Evolutionary conservation across 2,797 vertebrate species (phyloP).

Genomic region (Sebastes trivittatus): DNA sequence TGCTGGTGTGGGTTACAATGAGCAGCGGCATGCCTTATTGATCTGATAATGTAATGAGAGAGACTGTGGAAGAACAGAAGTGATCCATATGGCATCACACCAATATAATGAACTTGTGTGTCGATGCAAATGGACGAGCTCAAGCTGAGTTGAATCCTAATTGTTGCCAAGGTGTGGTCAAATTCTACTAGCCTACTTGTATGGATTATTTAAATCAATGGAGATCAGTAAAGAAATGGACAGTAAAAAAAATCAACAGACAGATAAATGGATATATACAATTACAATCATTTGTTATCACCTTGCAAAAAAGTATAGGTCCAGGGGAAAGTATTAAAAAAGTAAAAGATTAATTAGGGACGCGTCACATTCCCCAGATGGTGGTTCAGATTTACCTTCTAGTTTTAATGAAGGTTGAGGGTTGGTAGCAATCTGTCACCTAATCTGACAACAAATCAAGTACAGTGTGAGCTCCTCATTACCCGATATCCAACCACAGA

Average conservation of each 20-base stretch:
- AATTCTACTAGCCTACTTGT: background rate
- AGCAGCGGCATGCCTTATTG: slow-evolving; percentile 41
- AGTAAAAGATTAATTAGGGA: background rate
- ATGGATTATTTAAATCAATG: slow-evolving; percentile 23
- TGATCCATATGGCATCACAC: slow-evolving; percentile 45
- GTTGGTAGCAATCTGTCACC: background rate
- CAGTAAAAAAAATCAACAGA: background rate
- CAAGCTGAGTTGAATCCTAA: slow-evolving; percentile 20
- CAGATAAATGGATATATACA: background rate
- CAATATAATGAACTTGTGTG: slow-evolving; percentile 50
- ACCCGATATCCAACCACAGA: slow-evolving; percentile 27
- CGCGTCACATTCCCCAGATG: background rate
- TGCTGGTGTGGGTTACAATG: slow-evolving; percentile 12
- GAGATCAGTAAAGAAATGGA: background rate
- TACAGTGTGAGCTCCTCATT: slow-evolving; percentile 25
- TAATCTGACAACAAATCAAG: slow-evolving; percentile 27
- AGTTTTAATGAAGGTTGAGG: slow-evolving; percentile 11
- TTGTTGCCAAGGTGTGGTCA: slow-evolving; percentile 15
- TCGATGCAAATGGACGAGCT: slow-evolving; percentile 19
- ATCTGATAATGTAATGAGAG: slow-evolving; percentile 54
- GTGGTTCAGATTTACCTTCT: background rate
- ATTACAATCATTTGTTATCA: background rate
- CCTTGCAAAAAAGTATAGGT: background rate
- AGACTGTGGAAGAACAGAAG: slow-evolving; percentile 4
- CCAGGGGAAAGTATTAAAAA: background rate